phyloP scores from a whole-genome alignment of 2,888 invertebrate genomes.

The Bembecia ichneumoniformis region DNA sequence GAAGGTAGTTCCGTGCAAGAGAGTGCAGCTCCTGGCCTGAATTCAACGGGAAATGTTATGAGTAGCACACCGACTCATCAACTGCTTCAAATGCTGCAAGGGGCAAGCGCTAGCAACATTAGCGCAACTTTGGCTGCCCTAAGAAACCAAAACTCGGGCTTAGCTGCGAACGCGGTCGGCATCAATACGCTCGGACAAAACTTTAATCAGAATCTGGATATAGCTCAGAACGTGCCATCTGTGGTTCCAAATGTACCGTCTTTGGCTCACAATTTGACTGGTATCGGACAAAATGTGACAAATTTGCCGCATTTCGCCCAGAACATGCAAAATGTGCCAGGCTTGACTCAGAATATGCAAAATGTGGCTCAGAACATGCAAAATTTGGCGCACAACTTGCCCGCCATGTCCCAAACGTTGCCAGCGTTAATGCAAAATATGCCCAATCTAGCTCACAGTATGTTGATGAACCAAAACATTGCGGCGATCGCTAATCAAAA shows the following conservation, averaged over 20 bases:
- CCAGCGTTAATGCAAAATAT: background rate
- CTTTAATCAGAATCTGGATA: background rate
- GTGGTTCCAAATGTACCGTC: background rate
- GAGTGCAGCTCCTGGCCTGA: background rate
- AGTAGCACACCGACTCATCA: background rate
- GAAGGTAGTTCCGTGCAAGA: background rate
- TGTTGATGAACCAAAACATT: background rate
- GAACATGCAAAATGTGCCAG: background rate
- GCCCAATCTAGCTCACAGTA: background rate
- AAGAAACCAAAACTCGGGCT: slow-evolving; percentile 38
- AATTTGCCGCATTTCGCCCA: background rate
- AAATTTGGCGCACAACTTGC: background rate
- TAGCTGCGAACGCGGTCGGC: background rate
- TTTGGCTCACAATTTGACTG: background rate
- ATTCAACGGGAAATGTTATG: too few species aligned
- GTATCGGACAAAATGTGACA: background rate
- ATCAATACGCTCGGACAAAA: background rate
- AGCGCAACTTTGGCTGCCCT: background rate
- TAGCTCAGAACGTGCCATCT: background rate
- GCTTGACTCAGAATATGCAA: background rate
- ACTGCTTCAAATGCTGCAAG: background rate
- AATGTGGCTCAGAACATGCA: background rate
- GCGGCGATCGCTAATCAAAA: background rate
- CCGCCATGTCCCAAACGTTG: background rate
- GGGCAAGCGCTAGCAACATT: background rate